phyloP scores from a whole-genome alignment of 2,113 vertebrate genomes.

The Sylvietta virens region DNA sequence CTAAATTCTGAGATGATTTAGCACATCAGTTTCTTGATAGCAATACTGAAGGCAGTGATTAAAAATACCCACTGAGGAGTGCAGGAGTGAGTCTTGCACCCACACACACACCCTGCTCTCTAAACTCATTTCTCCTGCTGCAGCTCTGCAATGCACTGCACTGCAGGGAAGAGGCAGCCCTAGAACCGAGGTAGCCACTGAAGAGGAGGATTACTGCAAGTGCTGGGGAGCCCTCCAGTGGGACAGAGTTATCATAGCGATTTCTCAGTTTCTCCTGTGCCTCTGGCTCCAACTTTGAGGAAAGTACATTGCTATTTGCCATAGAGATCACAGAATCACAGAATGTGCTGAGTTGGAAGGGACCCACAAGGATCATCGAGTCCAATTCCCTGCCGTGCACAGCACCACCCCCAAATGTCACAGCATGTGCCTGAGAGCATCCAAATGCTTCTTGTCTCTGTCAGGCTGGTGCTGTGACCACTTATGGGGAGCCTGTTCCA shows the following conservation, averaged over 20 bases:
- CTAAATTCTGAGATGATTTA: neutral
- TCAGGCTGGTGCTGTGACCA: neutral
- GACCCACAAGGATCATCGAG: neutral
- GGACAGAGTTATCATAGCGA: neutral
- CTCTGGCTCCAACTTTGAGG: neutral
- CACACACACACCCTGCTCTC: neutral
- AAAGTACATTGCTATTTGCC: neutral
- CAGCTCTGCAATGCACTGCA: neutral
- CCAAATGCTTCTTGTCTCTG: neutral
- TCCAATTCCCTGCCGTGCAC: neutral
- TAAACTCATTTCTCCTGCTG: neutral
- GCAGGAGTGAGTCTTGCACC: neutral
- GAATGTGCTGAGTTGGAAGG: neutral
- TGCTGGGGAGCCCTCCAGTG: slow-evolving; percentile 57
- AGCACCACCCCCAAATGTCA: too few relatives aligned
- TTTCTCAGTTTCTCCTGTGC: neutral
- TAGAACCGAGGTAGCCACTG: neutral
- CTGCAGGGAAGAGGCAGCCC: neutral
- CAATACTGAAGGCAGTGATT: neutral
- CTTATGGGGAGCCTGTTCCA: neutral
- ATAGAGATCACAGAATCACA: neutral
- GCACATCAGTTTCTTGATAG: neutral
- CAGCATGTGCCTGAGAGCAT: neutral
- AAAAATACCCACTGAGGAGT: neutral
- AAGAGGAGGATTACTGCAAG: neutral